Base-by-base conservation (phyloP, 2,113 vertebrate species). In the Bostrychus sinensis region DNA sequence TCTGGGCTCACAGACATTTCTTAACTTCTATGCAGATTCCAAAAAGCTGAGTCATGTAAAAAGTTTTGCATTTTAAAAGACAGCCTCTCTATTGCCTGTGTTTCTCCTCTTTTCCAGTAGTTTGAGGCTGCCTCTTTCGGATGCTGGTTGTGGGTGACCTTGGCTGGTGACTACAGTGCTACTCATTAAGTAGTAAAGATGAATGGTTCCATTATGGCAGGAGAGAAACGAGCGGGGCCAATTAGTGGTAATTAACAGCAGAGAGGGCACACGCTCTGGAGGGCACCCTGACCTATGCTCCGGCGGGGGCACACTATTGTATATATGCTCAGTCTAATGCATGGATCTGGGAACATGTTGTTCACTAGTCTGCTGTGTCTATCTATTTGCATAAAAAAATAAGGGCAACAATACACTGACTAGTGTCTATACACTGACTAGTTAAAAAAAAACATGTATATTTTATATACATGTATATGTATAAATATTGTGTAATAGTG, bases 161-260 rank as follows among this genome's bases (percentile, higher is more conserved):
- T 91, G 87, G 69, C 81, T 70, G 76, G 82, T 87, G 88, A 83
- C 91, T 87, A 81, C 80, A 78, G 69, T 70, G 86, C 82, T 78
- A 84, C 88, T 91, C 91, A 90, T 92, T 91, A 91, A 88, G 88
- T 84, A 81, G 85, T 89, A 89, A 89, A 90, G 89, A 91, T 91
- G 87, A 91, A 92, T 91, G 86, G 82, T 87, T 91, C 82, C 89
- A 92, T 91, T 91, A 90, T 86, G 82, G 85, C 70, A 42, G 63
- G 70, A 56, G 78, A 67, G 38, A 76, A 86, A 77, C 23, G 83
- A 90, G 86, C 77, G 4, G 61, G 85, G 86, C 87, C 90, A 90
- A 92, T 92, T 91, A 92, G 85, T 69, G 72, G 85, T 92, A 91
- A 91, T 91, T 92, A 92, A 91, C 76, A 88, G 81, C 54, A 30